Evolutionary conservation across 2,797 vertebrate genomes (phyloP).

Genomic region (Balearica regulorum): DNA sequence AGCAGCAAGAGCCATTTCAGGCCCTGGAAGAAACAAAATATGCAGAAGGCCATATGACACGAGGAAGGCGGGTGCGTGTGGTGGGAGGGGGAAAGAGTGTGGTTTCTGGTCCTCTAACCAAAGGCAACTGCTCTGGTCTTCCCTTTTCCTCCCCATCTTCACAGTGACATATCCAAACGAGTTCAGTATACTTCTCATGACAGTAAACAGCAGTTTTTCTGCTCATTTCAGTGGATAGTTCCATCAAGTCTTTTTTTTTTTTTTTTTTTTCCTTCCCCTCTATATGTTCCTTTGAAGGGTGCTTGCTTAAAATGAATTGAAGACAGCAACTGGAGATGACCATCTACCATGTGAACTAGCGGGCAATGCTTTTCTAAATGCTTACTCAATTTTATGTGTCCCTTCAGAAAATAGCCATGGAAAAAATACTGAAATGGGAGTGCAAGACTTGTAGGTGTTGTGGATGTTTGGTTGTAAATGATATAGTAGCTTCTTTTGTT

Average conservation of each 20-base stretch:
- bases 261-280: fast-evolving
- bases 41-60: not conserved
- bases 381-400: not conserved
- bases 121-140: not conserved
- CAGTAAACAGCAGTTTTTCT: not conserved
- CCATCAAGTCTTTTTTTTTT: not conserved
- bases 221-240: not conserved
- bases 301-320: not conserved
- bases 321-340: not conserved
- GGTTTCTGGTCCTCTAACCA: not conserved
- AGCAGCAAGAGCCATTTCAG: not conserved
- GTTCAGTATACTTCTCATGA: not conserved
- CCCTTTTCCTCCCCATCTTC: not conserved
- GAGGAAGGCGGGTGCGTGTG: not conserved
- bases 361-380: not conserved
- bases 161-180: fast-evolving
- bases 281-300: not conserved
- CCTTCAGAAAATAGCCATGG: not conserved
- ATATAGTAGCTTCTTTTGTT: not conserved
- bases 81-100: not conserved
- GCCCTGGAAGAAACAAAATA: not conserved
- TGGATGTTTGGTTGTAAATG: not conserved
- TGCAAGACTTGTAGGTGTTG: not conserved
- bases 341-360: not conserved
- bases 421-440: not conserved